Evolutionary conservation across 2,888 invertebrate genomes (phyloP).

Genomic region (Urechis unicinctus): DNA sequence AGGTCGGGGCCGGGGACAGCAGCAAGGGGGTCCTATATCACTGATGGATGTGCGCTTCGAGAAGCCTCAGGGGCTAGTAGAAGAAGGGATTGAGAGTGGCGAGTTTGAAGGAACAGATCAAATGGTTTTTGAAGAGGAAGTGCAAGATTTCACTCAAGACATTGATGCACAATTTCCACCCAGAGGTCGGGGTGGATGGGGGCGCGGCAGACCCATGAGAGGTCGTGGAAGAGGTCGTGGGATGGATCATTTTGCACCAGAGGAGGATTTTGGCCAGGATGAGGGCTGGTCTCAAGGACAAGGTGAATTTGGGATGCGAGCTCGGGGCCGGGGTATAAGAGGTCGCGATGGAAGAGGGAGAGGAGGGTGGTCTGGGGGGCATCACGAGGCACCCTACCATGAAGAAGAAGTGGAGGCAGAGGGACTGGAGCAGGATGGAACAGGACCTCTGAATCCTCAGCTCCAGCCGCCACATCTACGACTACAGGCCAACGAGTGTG

Average conservation of each 20-base stretch:
- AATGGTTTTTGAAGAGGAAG: no score
- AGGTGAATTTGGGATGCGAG: not conserved
- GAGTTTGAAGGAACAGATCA: no score
- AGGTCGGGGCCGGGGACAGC: no score
- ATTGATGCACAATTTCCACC: no score
- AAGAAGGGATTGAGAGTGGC: no score
- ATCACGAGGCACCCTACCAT: not conserved
- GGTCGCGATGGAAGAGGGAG: not conserved
- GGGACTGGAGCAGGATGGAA: conserved; percentile 4
- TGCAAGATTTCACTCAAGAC: no score
- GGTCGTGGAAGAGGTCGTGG: not conserved
- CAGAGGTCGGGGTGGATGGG: conserved; percentile 1
- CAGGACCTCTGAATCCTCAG: not conserved
- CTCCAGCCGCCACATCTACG: not conserved
- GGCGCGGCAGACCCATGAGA: not conserved
- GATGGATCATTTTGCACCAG: not conserved
- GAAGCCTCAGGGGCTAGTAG: no score
- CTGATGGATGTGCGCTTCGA: no score
- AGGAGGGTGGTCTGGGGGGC: not conserved
- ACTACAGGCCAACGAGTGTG: conserved; percentile 1
- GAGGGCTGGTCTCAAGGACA: not conserved
- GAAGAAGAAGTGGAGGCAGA: not conserved
- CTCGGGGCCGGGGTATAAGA: not conserved
- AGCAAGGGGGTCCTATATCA: no score
- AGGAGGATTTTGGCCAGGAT: not conserved